phyloP scores from a whole-genome alignment of 2,113 vertebrate species.

The Casuarius casuarius region DNA sequence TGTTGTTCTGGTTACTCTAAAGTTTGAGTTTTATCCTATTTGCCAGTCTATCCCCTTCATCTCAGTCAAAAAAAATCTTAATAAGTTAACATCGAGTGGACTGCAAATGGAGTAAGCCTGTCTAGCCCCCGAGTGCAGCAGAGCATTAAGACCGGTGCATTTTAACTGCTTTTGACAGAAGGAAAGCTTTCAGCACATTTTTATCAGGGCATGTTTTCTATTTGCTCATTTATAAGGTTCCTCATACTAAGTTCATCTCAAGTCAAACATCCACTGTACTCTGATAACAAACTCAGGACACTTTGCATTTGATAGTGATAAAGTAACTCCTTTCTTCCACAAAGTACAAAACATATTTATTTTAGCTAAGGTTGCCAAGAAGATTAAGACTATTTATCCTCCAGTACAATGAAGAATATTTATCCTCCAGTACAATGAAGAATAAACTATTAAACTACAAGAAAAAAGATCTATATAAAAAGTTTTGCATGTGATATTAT shows the following conservation, averaged over 20 bases:
- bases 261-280: background rate
- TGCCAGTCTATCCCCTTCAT: background rate
- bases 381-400: conserved; percentile 15
- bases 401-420: conserved; percentile 16
- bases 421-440: conserved; percentile 15
- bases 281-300: conserved; percentile 11
- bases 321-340: background rate
- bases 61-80: background rate
- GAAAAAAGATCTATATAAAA: background rate
- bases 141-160: background rate
- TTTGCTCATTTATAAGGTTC: conserved; percentile 41
- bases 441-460: background rate
- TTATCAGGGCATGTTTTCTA: conserved; percentile 4
- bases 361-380: background rate
- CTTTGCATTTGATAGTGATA: background rate
- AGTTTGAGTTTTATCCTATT: background rate
- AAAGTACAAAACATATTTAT: conserved; percentile 16
- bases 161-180: conserved; percentile 1
- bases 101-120: background rate
- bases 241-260: conserved; percentile 44
- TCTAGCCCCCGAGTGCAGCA: background rate
- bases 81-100: background rate
- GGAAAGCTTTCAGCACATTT: conserved; percentile 26
- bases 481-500: background rate
- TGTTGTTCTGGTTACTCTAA: background rate